These are phyloP conservation scores for Camelus dromedarius DNA, from an alignment of 2,113 vertebrate species.

Conservation along the genomic window DNA sequence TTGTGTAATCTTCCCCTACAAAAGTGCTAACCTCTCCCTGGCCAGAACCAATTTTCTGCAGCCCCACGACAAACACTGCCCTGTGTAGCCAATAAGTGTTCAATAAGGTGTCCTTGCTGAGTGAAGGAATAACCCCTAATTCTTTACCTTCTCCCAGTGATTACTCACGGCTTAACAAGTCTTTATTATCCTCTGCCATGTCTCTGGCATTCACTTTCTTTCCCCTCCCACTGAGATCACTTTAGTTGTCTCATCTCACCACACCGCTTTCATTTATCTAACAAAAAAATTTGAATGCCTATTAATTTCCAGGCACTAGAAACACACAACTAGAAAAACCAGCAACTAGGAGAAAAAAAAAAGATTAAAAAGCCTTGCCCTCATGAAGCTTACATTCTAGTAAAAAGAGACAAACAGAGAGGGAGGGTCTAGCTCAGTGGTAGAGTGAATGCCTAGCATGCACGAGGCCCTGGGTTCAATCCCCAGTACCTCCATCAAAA, in stretches of 20 bases:
- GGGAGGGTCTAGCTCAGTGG: too few relatives aligned
- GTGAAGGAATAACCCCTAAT: neutral
- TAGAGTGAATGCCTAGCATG: too few relatives aligned
- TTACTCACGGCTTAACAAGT: neutral
- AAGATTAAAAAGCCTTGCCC: neutral
- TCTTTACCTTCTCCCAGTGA: too few relatives aligned
- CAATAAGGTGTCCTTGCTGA: neutral
- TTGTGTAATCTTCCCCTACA: neutral
- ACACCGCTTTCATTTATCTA: neutral
- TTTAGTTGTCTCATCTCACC: neutral
- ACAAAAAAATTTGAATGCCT: neutral
- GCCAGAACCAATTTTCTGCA: neutral
- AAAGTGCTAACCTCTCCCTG: neutral
- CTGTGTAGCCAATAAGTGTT: neutral
- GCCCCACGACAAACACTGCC: neutral
- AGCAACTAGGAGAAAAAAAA: neutral
- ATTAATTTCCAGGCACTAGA: neutral
- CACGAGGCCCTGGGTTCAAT: too few relatives aligned
- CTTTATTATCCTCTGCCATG: neutral
- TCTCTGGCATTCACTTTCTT: neutral
- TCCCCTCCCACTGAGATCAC: neutral
- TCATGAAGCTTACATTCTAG: neutral
- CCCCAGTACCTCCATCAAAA: too few relatives aligned
- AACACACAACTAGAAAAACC: neutral
- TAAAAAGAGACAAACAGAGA: neutral